Conservation (phyloP, 2,797 vertebrate genomes). For the Crenuchus spilurus region DNA sequence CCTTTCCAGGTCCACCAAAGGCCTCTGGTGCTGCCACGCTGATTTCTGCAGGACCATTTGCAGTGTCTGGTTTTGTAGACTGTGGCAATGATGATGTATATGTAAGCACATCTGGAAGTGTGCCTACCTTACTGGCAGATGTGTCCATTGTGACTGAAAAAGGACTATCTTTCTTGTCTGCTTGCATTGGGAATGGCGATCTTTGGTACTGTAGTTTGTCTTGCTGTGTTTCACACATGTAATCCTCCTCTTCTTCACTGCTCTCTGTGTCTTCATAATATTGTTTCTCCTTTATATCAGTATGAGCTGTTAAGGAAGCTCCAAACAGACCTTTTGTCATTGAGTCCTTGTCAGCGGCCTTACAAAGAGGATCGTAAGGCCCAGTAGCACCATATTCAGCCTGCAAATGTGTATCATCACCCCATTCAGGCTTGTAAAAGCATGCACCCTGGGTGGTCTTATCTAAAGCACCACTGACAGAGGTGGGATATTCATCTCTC, state of each 20-base stretch:
- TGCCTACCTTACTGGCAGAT: conserved; percentile 53
- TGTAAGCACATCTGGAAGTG: conserved; percentile 74
- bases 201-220: conserved; percentile 65
- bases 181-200: conserved; percentile 44
- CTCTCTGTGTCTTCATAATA: conserved; percentile 83
- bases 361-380: conserved; percentile 67
- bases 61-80: conserved; percentile 68
- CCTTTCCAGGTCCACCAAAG: conserved; percentile 53
- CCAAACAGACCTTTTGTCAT: conserved; percentile 80
- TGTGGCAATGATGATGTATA: conserved; percentile 69
- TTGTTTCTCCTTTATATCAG: conserved; percentile 75
- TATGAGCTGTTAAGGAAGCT: conserved; percentile 78
- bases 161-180: conserved; percentile 34
- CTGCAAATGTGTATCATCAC: conserved; percentile 63
- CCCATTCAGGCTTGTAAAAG: conserved; percentile 79
- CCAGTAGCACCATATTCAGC: conserved; percentile 64
- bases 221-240: conserved; percentile 73
- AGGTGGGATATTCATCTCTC: conserved; percentile 63
- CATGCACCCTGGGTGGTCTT: conserved; percentile 75
- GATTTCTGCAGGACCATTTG: conserved; percentile 86
- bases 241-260: conserved; percentile 79
- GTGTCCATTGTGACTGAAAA: conserved; percentile 55
- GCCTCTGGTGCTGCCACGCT: conserved; percentile 66
- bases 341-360: conserved; percentile 73
- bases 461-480: conserved; percentile 69